Base-by-base conservation (phyloP, 2,797 vertebrate species). In the Semotilus atromaculatus region DNA sequence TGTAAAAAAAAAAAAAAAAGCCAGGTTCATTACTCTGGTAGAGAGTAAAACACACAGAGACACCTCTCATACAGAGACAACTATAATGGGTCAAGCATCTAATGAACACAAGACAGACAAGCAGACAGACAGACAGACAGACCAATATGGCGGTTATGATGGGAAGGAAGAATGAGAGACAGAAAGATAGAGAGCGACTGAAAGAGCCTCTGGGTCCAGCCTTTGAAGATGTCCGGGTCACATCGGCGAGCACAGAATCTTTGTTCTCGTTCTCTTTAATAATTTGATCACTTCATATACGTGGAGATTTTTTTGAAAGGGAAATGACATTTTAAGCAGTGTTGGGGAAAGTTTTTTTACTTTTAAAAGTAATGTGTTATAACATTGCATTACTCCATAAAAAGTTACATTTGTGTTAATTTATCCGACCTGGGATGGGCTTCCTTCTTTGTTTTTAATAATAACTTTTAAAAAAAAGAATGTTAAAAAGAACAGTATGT, bases 211-310 rank as follows among this genome's bases (percentile, higher is more conserved):
- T 85, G 89, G 89, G 91, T 93, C 86, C 87, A 87, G 86, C 85
- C 87, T 93, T 91, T 93, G 91, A 93, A 92, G 90, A 88, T 68
- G 87, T 84, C 88, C 87, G 66, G 88, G 90, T 91, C 89, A 90
- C 80, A 71, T 8, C 7, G 60, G 83, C 86, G 89, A 90, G 92
- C 88, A 93, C 91, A 87, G 87, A 88, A 53, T 64, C 76, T 84
- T 75, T 84, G 73, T 82, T 77, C 77, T 90, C n/a, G 0, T 36
- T 72, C n/a, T 55, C 23, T 60, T 58, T 81, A 58, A 58, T 31
- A 60, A 81, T 72, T 40, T 58, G 67, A 81, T 43, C n/a, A 72
- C n/a, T 58, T 40, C 48, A 10, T 31, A 21, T 53, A 38, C 79
- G 18, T 53, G 64, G 23, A 81, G 23, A n/a, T 53, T 68, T 81